Conservation (phyloP, 2,797 vertebrate genomes). For the Orientallactaga sibirica region DNA sequence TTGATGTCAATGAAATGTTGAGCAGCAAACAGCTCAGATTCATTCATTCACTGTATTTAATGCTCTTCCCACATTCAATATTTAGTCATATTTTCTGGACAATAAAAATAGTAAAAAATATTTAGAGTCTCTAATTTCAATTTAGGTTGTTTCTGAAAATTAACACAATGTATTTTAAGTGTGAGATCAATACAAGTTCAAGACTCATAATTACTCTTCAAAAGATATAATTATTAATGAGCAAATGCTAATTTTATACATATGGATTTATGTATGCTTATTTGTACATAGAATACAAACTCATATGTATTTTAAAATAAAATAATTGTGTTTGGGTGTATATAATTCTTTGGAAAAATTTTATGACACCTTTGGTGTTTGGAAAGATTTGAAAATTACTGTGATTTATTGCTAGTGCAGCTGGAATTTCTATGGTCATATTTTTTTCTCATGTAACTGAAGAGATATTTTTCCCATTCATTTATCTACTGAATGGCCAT, state of each 20-base stretch:
- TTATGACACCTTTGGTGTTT: conserved; percentile 62
- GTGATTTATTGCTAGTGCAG: conserved; percentile 60
- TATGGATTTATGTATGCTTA: neutral
- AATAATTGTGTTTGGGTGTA: conserved; percentile 26
- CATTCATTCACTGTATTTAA: neutral
- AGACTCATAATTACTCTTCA: conserved; percentile 13
- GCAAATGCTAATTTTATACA: neutral
- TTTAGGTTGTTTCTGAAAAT: conserved; percentile 55
- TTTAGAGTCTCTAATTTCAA: conserved; percentile 38
- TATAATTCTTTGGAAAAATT: conserved; percentile 15
- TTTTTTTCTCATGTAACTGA: conserved; percentile 71
- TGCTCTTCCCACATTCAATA: neutral
- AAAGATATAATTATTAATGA: conserved; percentile 56
- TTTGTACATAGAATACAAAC: neutral
- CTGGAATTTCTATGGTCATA: conserved; percentile 50
- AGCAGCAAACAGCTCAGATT: neutral
- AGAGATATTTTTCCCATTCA: conserved; percentile 54
- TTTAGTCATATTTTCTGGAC: conserved; percentile 8
- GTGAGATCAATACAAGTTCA: conserved; percentile 52
- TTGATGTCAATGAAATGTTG: neutral
- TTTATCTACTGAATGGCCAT: conserved; percentile 66
- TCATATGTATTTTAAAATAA: neutral
- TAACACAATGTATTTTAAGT: conserved; percentile 16
- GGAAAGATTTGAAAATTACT: conserved; percentile 67
- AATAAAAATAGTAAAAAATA: conserved; percentile 53